Evolutionary conservation across 2,797 vertebrate genomes (phyloP).

Genomic region (Hemibagrus guttatus): DNA sequence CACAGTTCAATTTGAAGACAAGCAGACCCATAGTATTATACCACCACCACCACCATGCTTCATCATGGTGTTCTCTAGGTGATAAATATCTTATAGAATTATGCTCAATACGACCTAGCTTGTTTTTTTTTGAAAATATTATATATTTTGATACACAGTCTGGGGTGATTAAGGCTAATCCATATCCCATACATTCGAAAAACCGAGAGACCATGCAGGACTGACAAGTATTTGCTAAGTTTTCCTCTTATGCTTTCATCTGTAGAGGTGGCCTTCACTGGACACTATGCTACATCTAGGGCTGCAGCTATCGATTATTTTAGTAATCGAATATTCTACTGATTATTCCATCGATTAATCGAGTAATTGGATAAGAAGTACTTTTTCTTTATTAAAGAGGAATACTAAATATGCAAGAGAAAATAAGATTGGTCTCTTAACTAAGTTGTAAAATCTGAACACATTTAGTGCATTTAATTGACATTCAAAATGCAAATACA

Average conservation of each 20-base stretch:
- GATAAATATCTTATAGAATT: background rate
- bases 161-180: background rate
- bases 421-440: no score
- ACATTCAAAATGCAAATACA: no score
- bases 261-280: background rate
- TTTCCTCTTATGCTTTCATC: background rate
- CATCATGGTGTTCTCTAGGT: background rate
- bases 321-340: no score
- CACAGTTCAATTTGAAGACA: background rate
- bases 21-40: background rate
- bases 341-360: no score
- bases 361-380: no score
- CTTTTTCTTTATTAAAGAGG: no score
- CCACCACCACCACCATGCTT: background rate
- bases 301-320: no score
- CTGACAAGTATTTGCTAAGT: background rate
- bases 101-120: background rate
- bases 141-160: background rate
- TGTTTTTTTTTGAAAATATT: background rate
- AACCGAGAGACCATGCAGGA: background rate
- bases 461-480: no score
- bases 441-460: no score
- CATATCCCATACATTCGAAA: background rate
- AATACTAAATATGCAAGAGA: no score
- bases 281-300: background rate